These are phyloP conservation scores for Anguilla anguilla DNA, from an alignment of 2,797 vertebrate species.

Conservation along the genomic window DNA sequence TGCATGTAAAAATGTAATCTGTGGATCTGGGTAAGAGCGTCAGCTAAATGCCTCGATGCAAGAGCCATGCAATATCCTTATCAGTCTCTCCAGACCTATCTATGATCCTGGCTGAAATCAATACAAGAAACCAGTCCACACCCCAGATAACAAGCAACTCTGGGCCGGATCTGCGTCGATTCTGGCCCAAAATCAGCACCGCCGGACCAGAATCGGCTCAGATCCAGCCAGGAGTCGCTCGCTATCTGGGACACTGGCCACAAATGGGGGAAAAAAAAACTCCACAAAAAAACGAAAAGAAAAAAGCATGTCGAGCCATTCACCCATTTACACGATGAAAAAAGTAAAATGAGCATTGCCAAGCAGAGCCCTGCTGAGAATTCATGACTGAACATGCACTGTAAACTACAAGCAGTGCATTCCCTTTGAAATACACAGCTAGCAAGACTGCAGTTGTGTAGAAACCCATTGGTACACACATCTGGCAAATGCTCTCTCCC, in stretches of 20 bases:
- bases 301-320: background rate
- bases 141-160: too few relatives aligned
- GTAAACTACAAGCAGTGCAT: slow-evolving; percentile 7
- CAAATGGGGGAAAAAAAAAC: background rate
- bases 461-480: background rate
- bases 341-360: background rate
- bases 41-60: background rate
- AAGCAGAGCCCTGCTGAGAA: background rate
- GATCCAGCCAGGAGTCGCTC: too few relatives aligned
- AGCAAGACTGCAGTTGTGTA: background rate
- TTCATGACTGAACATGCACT: background rate
- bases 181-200: too few relatives aligned
- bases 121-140: background rate
- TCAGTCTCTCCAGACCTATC: background rate
- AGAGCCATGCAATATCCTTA: background rate
- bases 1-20: slow-evolving; percentile 4
- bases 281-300: background rate
- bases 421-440: background rate
- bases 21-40: background rate
- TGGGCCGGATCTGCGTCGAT: too few relatives aligned
- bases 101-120: background rate
- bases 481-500: background rate
- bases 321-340: background rate
- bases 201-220: too few relatives aligned
- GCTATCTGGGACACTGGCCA: too few relatives aligned